These are phyloP conservation scores for Montipora capitata DNA, from an alignment of 92 coral and sea anemone species.

Conservation along the genomic window DNA sequence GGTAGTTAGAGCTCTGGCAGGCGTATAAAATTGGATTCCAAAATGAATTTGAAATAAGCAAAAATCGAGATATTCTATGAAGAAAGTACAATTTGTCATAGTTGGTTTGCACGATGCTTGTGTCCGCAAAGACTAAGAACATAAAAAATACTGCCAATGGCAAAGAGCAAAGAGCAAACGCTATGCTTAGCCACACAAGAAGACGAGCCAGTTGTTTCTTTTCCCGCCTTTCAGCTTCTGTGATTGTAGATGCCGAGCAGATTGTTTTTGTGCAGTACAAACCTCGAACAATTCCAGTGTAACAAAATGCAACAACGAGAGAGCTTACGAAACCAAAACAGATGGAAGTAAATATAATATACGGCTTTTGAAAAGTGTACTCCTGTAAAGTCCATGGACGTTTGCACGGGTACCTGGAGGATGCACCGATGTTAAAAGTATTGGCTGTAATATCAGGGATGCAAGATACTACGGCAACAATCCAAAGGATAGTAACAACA, in stretches of 20 bases:
- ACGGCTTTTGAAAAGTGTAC: too few relatives aligned
- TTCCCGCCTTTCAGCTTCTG: conserved; percentile 11
- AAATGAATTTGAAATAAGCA: conserved; percentile 51
- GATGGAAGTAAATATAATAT: too few relatives aligned
- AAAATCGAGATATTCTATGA: conserved; percentile 45
- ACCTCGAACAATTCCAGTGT: conserved; percentile 13
- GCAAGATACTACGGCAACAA: conserved; percentile 1
- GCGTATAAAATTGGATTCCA: conserved; percentile 69
- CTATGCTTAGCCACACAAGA: conserved; percentile 43
- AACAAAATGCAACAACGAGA: conserved; percentile 47
- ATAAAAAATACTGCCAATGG: conserved; percentile 68
- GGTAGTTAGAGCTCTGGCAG: conserved; percentile 67
- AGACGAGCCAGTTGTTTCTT: conserved; percentile 56
- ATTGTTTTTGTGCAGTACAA: conserved; percentile 12
- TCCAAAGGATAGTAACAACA: conserved; percentile 19
- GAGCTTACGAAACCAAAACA: background rate
- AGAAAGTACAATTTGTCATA: background rate
- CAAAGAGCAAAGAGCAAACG: conserved; percentile 37
- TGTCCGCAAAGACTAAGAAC: background rate
- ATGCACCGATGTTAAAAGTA: background rate
- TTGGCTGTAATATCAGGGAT: conserved; percentile 31
- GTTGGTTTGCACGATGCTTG: background rate
- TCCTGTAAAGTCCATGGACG: conserved; percentile 55
- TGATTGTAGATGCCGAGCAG: conserved; percentile 19
- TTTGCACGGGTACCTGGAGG: conserved; percentile 2